Evolutionary conservation across 1,140 invertebrate genomes (phyloP).

Genomic region (Wasmannia auropunctata): DNA sequence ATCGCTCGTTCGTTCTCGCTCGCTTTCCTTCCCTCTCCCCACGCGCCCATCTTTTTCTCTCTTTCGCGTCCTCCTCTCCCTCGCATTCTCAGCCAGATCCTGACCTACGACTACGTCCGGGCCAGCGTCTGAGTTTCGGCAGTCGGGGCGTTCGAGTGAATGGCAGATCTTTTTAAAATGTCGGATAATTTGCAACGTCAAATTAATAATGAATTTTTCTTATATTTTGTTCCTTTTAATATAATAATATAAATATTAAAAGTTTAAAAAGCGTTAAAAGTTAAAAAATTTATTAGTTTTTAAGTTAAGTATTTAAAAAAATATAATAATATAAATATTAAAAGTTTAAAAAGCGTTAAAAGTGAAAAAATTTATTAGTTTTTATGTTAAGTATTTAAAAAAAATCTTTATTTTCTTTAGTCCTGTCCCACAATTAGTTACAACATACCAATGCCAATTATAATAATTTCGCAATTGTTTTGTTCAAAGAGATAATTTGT

Average conservation of each 20-base stretch:
- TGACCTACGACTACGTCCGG: constrained; percentile 79
- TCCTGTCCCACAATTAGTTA: no score
- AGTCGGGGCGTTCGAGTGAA: constrained; percentile 1
- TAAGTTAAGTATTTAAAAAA: neutral
- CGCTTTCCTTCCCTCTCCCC: constrained; percentile 54
- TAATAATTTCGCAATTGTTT: neutral
- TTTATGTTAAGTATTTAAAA: neutral
- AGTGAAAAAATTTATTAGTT: neutral
- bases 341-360: neutral
- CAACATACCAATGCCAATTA: neutral
- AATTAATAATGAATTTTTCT: neutral
- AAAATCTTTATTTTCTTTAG: no score
- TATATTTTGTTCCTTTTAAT: neutral
- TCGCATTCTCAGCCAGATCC: constrained; percentile 58
- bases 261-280: neutral
- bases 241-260: neutral
- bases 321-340: neutral
- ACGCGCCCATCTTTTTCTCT: constrained; percentile 42
- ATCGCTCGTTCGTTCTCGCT: constrained; percentile 48
- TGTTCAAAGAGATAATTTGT: neutral
- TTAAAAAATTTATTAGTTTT: neutral
- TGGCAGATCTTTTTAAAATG: neutral
- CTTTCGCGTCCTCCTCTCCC: constrained; percentile 25
- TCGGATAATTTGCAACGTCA: neutral
- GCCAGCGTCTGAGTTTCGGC: constrained; percentile 63